Evolutionary conservation across 2,113 vertebrate species (phyloP), one percentile per base, ranked within the genome.

Genomic region (Lophotis ruficrista): DNA sequence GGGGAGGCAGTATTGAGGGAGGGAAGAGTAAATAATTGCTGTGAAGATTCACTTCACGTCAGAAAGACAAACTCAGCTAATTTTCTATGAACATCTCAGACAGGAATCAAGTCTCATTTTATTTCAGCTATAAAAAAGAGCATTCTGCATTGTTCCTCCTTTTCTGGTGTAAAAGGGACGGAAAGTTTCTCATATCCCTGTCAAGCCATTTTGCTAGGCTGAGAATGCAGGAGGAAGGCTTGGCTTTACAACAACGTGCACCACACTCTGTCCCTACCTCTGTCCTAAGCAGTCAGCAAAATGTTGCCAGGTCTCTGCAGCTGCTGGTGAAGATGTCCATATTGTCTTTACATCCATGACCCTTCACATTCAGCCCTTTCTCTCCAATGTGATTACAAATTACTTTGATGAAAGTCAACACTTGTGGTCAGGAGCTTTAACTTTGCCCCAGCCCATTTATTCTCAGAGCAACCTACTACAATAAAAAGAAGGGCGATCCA

Each of bases 1-100:
- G 45, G 92, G 78, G 72, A 90, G 64, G 21, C 4, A 4, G 28
- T 70, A 75, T 15, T 82, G 62, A 37, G 33, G 10, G 13, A 21
- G 21, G 7, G 12, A 84, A 90, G 35, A 0, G 0, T 88, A 84
- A 97, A 88, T 90, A 96, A 96, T 73, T 85, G 73, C 68, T 85
- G 30, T 77, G 81, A 84, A 95, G 71, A 81, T 85, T 93, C 56
- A 50, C 48, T 94, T 79, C 50, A 61, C 50, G 82, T 77, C 92
- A 94, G 76, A 88, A 97, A 97, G 90, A 93, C 92, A 96, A 97
- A 97, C 58, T 92, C 60, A 35, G 27, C 48, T 94, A 91, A 96
- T 97, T 96, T 95, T 83, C 94, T 78, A 12, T 38, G 11, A 91
- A 41, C 38, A 91, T 69, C 72, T 48, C 86, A 89, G 43, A 64